Conservation (phyloP, 2,797 vertebrate genomes). For the Crocodylus rhombifer region DNA sequence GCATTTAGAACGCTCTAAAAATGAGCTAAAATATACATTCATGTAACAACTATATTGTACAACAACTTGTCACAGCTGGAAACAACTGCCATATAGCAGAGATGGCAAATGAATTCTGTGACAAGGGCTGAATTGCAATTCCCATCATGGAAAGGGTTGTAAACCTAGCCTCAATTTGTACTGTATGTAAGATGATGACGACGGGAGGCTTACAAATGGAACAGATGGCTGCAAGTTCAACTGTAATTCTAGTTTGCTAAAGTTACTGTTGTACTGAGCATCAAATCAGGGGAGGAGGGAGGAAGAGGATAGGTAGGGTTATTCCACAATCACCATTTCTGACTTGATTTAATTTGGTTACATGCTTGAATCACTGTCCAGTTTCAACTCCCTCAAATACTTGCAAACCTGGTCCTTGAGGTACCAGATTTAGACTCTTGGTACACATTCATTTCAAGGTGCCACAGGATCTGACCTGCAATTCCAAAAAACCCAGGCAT, state of each 20-base stretch:
- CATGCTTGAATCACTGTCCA: not conserved
- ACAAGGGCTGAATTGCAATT: not conserved
- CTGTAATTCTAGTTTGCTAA: not conserved
- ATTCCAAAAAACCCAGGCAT: too few species aligned
- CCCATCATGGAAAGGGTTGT: not conserved
- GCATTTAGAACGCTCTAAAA: not conserved
- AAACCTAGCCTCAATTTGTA: not conserved
- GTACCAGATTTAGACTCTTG: not conserved
- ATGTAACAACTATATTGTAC: not conserved
- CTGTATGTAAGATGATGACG: not conserved
- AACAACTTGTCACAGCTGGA: not conserved
- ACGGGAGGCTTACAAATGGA: not conserved
- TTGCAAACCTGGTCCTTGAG: not conserved
- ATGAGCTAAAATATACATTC: not conserved
- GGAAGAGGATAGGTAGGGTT: not conserved
- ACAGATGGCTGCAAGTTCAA: too few species aligned
- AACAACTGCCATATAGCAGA: not conserved
- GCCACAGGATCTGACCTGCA: too few species aligned
- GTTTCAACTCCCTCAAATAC: not conserved
- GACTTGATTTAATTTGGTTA: not conserved
- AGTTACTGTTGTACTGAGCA: not conserved
- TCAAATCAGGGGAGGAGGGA: not conserved
- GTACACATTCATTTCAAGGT: too few species aligned
- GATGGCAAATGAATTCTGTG: not conserved
- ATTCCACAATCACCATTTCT: not conserved